These are phyloP conservation scores for Corythoichthys haematopterus DNA, from an alignment of 2,113 vertebrate species.

Conservation along the genomic window DNA sequence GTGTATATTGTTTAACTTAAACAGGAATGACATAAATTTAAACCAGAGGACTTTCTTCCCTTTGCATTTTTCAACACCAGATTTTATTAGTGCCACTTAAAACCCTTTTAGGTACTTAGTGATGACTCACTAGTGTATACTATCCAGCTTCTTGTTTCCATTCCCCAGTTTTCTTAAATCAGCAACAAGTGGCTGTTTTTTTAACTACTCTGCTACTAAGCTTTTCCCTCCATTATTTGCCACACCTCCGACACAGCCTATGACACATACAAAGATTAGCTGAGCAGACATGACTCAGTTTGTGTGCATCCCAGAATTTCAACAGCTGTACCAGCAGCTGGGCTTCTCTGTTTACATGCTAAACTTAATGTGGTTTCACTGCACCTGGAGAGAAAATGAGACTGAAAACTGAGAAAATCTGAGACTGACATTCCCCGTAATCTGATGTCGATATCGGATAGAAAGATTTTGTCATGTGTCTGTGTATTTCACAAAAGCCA, in stretches of 20 bases:
- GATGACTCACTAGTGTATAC: conserved; percentile 52
- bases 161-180: conserved; percentile 32
- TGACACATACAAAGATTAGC: not conserved
- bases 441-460: conserved; percentile 13
- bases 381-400: conserved; percentile 49
- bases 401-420: conserved; percentile 8
- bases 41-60: conserved; percentile 26
- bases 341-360: conserved; percentile 5
- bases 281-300: conserved; percentile 64
- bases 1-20: conserved; percentile 8
- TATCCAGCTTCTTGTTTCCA: conserved; percentile 23
- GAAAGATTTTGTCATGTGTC: conserved; percentile 26
- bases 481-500: conserved; percentile 28
- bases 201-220: conserved; percentile 2
- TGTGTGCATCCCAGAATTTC: conserved; percentile 32
- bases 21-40: conserved; percentile 7
- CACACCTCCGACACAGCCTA: conserved; percentile 15
- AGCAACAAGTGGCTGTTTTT: conserved; percentile 22
- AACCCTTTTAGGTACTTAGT: conserved; percentile 51
- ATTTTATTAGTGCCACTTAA: conserved; percentile 65
- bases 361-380: conserved; percentile 20
- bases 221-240: conserved; percentile 7
- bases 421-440: conserved; percentile 5
- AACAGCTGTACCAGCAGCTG: conserved; percentile 63
- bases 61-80: conserved; percentile 53